These are phyloP conservation scores for Tetheella fluctuosa DNA, from an alignment of 2,888 invertebrate genomes.

Conservation along the genomic window DNA sequence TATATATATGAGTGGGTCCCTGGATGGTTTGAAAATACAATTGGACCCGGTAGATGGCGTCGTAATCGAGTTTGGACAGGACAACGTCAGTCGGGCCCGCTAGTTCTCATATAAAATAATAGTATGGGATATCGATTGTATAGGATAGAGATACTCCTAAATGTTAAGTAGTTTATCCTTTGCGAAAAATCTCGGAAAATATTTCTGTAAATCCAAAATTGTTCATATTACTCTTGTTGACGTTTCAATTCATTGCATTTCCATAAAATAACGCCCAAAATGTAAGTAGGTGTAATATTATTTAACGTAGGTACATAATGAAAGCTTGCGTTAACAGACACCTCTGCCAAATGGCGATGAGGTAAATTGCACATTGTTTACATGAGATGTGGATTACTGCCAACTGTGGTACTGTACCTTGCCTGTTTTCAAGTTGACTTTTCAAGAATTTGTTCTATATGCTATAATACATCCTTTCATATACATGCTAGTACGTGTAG, in stretches of 20 bases:
- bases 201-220: too few species aligned
- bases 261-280: neutral
- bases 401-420: slow-evolving; percentile 33
- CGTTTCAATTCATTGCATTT: neutral
- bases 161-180: too few species aligned
- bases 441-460: slow-evolving; percentile 30
- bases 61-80: too few species aligned
- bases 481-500: neutral
- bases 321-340: slow-evolving; percentile 5
- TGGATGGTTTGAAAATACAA: too few species aligned
- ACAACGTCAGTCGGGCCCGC: too few species aligned
- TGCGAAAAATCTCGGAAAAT: too few species aligned
- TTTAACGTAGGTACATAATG: neutral
- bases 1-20: too few species aligned
- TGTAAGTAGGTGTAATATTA: neutral
- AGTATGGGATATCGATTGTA: too few species aligned
- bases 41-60: too few species aligned
- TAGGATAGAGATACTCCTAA: too few species aligned
- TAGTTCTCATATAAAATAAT: too few species aligned
- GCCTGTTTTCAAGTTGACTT: slow-evolving; percentile 7
- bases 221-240: too few species aligned
- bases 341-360: slow-evolving; percentile 25
- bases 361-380: slow-evolving; percentile 34
- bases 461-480: neutral
- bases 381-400: slow-evolving; percentile 33